These are phyloP conservation scores for Eupeodes luniger DNA, from an alignment of 2,888 invertebrate species.

Conservation along the genomic window DNA sequence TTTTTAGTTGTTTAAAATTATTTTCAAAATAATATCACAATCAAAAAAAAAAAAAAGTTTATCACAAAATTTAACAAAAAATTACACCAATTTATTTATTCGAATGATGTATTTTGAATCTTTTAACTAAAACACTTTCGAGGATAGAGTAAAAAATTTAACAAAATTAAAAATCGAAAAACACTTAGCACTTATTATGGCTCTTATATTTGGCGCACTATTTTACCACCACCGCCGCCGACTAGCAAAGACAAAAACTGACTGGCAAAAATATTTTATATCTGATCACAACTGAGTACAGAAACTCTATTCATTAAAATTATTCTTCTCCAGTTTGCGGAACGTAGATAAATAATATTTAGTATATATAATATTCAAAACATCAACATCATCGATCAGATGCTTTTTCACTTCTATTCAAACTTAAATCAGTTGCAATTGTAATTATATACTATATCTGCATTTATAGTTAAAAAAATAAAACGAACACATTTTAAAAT, in stretches of 20 bases:
- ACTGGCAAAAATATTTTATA: conserved; percentile 49
- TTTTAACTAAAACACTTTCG: not conserved
- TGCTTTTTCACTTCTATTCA: conserved; percentile 3
- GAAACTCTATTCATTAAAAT: conserved; percentile 13
- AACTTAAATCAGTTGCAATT: conserved; percentile 33
- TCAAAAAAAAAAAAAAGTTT: no score
- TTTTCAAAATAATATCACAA: conserved; percentile 34
- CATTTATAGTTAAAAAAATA: no score
- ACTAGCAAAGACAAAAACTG: conserved; percentile 44
- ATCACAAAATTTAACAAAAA: conserved; percentile 52
- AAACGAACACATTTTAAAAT: not conserved
- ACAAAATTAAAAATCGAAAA: conserved; percentile 32
- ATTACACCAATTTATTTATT: conserved; percentile 10
- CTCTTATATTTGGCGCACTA: conserved; percentile 25
- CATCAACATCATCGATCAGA: not conserved
- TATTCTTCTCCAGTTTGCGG: conserved; percentile 38
- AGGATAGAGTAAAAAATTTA: not conserved
- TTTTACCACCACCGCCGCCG: conserved; percentile 38
- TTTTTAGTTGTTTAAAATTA: not conserved
- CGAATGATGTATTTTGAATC: not conserved
- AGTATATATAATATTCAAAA: conserved; percentile 13
- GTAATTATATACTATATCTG: conserved; percentile 35
- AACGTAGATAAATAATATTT: conserved; percentile 3
- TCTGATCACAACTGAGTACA: conserved; percentile 37
- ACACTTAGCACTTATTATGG: not conserved